Evolutionary conservation across 2,888 invertebrate genomes (phyloP).

Genomic region (Craniophora ligustri): DNA sequence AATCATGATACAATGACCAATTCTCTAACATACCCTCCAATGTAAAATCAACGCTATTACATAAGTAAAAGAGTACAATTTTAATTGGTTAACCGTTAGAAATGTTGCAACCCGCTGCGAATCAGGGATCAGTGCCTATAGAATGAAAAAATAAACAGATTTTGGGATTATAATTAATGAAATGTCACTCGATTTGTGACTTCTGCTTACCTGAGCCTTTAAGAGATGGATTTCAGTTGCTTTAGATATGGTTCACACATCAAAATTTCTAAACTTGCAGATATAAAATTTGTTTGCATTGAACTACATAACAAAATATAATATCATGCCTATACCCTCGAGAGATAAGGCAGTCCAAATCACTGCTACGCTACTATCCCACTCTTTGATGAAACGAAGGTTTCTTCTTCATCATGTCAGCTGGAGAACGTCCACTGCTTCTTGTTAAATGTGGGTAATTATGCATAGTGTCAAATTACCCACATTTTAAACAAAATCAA

Average conservation of each 20-base stretch:
- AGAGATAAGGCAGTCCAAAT: too few relatives aligned
- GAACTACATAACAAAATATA: too few relatives aligned
- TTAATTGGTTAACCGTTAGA: background rate
- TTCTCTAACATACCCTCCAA: constrained; percentile 9
- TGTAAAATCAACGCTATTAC: constrained; percentile 28
- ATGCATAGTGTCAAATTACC: too few relatives aligned
- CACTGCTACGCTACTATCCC: too few relatives aligned
- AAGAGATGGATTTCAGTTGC: constrained; percentile 22
- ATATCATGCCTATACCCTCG: too few relatives aligned
- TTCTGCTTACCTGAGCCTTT: constrained; percentile 64
- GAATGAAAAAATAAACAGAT: constrained; percentile 69
- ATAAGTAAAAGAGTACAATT: constrained; percentile 18
- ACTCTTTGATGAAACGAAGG: too few relatives aligned
- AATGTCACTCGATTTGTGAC: constrained; percentile 72
- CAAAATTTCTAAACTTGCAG: background rate
- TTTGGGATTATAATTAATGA: constrained; percentile 81
- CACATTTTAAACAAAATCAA: too few relatives aligned
- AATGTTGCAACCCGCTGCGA: constrained; percentile 74
- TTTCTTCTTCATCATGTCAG: too few relatives aligned
- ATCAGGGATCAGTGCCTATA: constrained; percentile 69
- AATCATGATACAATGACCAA: constrained; percentile 61
- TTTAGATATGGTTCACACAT: constrained; percentile 7
- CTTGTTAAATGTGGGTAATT: too few relatives aligned
- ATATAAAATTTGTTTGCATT: background rate
- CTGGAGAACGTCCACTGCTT: too few relatives aligned